Conservation (phyloP, 2,888 invertebrate species). For the Phalera bucephala region DNA sequence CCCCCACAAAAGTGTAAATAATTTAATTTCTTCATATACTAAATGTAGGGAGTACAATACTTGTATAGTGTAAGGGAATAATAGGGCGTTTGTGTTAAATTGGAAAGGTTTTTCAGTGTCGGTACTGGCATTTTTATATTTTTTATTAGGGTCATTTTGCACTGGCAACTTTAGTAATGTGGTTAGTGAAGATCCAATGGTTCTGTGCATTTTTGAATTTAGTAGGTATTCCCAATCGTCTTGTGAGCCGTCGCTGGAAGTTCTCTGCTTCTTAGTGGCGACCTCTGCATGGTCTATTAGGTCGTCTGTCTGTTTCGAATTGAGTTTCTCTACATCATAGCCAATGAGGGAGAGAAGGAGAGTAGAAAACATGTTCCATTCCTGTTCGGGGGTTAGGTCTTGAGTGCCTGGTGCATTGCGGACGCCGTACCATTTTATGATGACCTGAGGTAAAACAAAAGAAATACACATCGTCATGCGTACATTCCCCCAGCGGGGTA, state of each 20-base stretch:
- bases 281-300: slow-evolving; percentile 65
- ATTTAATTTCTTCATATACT: slow-evolving; percentile 95
- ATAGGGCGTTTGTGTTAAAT: slow-evolving; percentile 85
- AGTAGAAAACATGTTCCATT: slow-evolving; percentile 90
- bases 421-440: slow-evolving; percentile 93
- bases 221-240: slow-evolving; percentile 92
- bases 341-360: slow-evolving; percentile 85
- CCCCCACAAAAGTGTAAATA: slow-evolving; percentile 87
- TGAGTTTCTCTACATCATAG: slow-evolving; percentile 86
- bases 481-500: too few species aligned
- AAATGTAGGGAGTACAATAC: slow-evolving; percentile 93
- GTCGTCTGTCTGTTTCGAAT: slow-evolving; percentile 68
- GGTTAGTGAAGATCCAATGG: slow-evolving; percentile 64
- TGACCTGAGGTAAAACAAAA: too few species aligned
- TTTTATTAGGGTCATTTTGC: slow-evolving; percentile 28
- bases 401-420: slow-evolving; percentile 94
- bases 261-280: slow-evolving; percentile 89
- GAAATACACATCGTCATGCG: too few species aligned
- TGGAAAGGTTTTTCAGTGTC: slow-evolving; percentile 57
- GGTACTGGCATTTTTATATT: slow-evolving; percentile 25
- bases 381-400: slow-evolving; percentile 88
- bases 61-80: slow-evolving; percentile 89
- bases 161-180: slow-evolving; percentile 64
- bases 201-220: slow-evolving; percentile 82
- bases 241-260: slow-evolving; percentile 89